Evolutionary conservation across 2,888 invertebrate species (phyloP).

Genomic region (Drosophila fungiperda): DNA sequence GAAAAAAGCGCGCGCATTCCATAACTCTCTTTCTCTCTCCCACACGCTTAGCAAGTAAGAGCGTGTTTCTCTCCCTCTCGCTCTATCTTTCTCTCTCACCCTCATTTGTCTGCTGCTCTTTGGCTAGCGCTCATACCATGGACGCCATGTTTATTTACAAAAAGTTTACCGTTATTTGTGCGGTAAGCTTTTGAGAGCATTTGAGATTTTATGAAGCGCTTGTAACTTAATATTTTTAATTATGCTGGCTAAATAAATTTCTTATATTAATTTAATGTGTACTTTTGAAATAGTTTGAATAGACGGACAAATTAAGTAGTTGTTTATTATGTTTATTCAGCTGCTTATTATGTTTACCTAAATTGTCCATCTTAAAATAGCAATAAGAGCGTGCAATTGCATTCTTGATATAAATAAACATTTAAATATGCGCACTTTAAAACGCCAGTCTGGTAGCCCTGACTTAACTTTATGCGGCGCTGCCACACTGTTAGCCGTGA

Average conservation of each 20-base stretch:
- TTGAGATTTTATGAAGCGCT: not conserved
- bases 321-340: not conserved
- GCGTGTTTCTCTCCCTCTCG: slow-evolving; percentile 7
- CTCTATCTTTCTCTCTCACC: slow-evolving; percentile 19
- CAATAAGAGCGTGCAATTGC: not conserved
- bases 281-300: not conserved
- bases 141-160: slow-evolving; percentile 77
- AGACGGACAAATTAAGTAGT: too few species aligned
- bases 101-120: slow-evolving; percentile 29
- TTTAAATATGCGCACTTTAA: slow-evolving; percentile 7
- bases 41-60: slow-evolving; percentile 34
- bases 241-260: not conserved
- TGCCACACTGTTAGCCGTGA: slow-evolving; percentile 27
- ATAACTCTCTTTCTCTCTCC: slow-evolving; percentile 47
- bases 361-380: not conserved
- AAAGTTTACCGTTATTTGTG: slow-evolving; percentile 67
- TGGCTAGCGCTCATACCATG: slow-evolving; percentile 60
- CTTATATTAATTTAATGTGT: not conserved
- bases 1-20: slow-evolving; percentile 77
- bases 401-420: not conserved
- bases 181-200: slow-evolving; percentile 14
- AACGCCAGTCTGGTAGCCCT: slow-evolving; percentile 3
- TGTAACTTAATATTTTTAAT: not conserved
- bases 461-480: not conserved
- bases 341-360: not conserved